Base-by-base conservation (phyloP, 2,888 invertebrate species). In the Cantharis nigra region DNA sequence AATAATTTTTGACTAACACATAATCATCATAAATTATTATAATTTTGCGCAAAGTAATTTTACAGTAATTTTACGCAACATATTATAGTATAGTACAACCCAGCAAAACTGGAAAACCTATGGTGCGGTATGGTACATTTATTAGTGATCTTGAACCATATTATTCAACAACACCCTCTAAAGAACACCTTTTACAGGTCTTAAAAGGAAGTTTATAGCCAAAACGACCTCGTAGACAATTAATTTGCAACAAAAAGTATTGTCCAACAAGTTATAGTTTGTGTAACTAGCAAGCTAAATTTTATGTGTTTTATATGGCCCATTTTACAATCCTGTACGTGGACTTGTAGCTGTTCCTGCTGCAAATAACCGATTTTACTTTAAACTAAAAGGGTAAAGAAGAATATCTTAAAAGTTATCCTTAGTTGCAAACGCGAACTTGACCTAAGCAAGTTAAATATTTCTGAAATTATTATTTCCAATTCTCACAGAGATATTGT, bases 241-340 rank as follows among this genome's bases (percentile, higher is more conserved):
- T 71, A 62, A 74, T 72, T 77, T 74, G 77, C 74, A 74, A 71
- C 71, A 74, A 74, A 71, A 70, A 71, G 69, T 70, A 77, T 77
- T 77, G 77, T 77, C 74, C 63, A 76, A 69, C 49, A 67, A 74
- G 16, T 74, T 74, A 33, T 70, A 78, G 74, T 80, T 81, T 72
- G 76, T 77, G 72, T 80, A 79, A 77, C 76, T 63, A 78, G 71
- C 78, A 71, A 78, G 79, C 65, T 64, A 62, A 73, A 70, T 28
- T 79, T 80, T 79, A 80, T 77, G 80, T 33, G 75, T 62, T 69
- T 80, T 80, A 79, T 80, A 80, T 72, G 65, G 75, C 76, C 70
- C 70, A 78, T 80, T 80, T 79, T 78, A 79, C 78, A 69, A 63
- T 74, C 78, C 16, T 69, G 62, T 79, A 77, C 77, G 76, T 77